These are phyloP conservation scores for Lateolabrax maculatus DNA, from an alignment of 2,797 vertebrate genomes.

Conservation along the genomic window DNA sequence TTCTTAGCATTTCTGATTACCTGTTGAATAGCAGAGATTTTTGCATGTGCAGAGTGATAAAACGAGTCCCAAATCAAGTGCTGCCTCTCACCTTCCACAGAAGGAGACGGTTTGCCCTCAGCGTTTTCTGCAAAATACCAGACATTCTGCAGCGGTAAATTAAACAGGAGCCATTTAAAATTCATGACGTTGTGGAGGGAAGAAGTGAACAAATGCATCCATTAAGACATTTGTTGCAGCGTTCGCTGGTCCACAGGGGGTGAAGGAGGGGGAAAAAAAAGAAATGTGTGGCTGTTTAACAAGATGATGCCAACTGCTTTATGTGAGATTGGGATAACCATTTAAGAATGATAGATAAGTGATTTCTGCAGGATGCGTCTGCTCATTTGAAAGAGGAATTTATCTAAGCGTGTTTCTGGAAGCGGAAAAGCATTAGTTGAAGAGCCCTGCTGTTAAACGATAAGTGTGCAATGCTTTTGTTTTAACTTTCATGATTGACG, in stretches of 20 bases:
- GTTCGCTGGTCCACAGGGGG: constrained; percentile 52
- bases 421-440: constrained; percentile 45
- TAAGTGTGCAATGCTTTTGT: constrained; percentile 59
- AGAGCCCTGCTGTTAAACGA: constrained; percentile 45
- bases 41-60: constrained; percentile 39
- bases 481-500: constrained; percentile 71
- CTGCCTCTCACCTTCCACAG: constrained; percentile 35
- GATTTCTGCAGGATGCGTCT: constrained; percentile 48
- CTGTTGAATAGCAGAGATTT: constrained; percentile 65
- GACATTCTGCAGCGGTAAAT: constrained; percentile 65
- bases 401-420: constrained; percentile 47
- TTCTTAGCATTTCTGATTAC: constrained; percentile 76
- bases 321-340: constrained; percentile 36
- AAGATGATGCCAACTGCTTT: constrained; percentile 47
- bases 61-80: constrained; percentile 51
- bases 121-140: constrained; percentile 55
- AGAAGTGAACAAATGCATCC: constrained; percentile 66
- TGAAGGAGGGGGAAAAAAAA: constrained; percentile 3
- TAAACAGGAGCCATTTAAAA: constrained; percentile 75
- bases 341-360: constrained; percentile 59
- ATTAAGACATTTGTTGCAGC: constrained; percentile 71
- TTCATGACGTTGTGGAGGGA: constrained; percentile 55
- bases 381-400: constrained; percentile 48
- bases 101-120: constrained; percentile 43
- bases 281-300: constrained; percentile 28